Evolutionary conservation across 2,113 vertebrate species (phyloP), one percentile per base, ranked within the genome.

Genomic region (Cathartes aura): DNA sequence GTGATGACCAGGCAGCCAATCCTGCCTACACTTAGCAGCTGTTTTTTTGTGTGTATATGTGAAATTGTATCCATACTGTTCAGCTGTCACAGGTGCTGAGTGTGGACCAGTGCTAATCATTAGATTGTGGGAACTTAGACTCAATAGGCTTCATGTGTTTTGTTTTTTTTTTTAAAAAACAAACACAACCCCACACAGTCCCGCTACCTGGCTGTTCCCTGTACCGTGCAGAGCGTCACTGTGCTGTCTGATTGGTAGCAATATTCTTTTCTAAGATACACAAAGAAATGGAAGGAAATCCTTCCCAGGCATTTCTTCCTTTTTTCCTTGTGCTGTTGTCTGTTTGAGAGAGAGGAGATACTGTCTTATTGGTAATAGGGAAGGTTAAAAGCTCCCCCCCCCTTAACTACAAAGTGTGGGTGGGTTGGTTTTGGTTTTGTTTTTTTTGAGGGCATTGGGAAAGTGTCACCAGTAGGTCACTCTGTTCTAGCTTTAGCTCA

Each of bases 181-280:
- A 40, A 42, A 20, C 8, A 26, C 21, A 59, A 13, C 8, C 20
- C 15, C 15, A 4, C 32, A 4, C 24, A 48, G 10, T 32, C 36
- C 5, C 0, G 1, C 20, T 63, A 2, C 20, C 27, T 83, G 62
- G 3, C 56, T 45, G 36, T 43, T 76, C 14, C 20, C 29, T 40
- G 36, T 15, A 1, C 64, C 12, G 30, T 30, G 19, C 36, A 4
- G 26, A 67, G 23, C 1, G 0, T 38, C 23, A 4, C 38, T 36
- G 34, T 40, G 66, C 4, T 10, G 5, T 62, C 62, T 2, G 1
- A 6, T 55, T 0, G 0, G 15, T 15, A 47, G 26, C 63, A 30
- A 4, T 75, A 23, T 8, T 53, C 5, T 63, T 89, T 45, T 43
- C 8, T 52, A 38, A 68, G 58, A 26, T 5, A 24, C 2, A 30